Evolutionary conservation across 2,888 invertebrate genomes (phyloP).

Genomic region (Agrotis segetum): DNA sequence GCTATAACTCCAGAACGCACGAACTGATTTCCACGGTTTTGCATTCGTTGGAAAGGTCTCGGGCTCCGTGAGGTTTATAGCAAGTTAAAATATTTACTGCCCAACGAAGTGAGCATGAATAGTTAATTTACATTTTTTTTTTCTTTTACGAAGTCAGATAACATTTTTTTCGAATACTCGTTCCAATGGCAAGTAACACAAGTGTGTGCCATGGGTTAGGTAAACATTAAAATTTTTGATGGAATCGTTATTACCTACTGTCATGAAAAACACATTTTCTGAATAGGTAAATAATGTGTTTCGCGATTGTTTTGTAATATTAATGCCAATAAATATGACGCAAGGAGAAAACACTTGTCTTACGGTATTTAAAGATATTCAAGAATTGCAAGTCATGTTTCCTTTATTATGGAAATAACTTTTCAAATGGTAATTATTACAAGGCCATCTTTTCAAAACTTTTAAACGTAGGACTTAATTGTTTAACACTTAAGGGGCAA

Average conservation of each 20-base stretch:
- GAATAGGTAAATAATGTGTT: neutral
- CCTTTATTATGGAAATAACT: neutral
- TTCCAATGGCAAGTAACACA: neutral
- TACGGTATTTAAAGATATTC: neutral
- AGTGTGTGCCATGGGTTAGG: neutral
- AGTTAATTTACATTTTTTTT: too few species aligned
- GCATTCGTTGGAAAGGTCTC: too few species aligned
- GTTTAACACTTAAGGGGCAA: too few species aligned
- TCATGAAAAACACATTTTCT: neutral
- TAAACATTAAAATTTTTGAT: neutral
- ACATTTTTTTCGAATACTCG: neutral
- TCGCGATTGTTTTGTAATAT: neutral
- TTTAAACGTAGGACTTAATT: too few species aligned
- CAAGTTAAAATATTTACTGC: too few species aligned
- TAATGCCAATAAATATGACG: neutral
- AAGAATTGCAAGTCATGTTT: constrained; percentile 12
- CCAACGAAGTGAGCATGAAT: too few species aligned
- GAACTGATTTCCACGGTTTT: too few species aligned
- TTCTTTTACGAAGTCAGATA: too few species aligned
- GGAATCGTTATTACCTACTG: neutral
- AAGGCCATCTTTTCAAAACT: too few species aligned
- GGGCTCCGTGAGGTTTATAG: too few species aligned
- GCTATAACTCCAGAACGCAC: too few species aligned
- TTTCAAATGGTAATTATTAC: neutral
- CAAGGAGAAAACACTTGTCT: constrained; percentile 17